Base-by-base conservation (phyloP, 2,888 invertebrate genomes). In the Chymomyza procnemis region DNA sequence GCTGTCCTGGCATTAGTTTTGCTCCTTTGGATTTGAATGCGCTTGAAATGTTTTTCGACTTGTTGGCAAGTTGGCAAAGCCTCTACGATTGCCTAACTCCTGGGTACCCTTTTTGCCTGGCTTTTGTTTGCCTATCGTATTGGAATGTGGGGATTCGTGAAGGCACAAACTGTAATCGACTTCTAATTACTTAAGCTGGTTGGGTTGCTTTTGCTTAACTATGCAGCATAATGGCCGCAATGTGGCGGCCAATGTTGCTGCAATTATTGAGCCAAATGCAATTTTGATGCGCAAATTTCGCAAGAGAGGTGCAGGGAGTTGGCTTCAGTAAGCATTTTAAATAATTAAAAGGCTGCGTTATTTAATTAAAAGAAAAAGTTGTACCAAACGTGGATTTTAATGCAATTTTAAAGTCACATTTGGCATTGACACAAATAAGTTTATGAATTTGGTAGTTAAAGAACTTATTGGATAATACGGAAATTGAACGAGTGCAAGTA, bases 101-200 rank as follows among this genome's bases (percentile, higher is more conserved):
- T 9, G 5, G 21, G 16, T 19, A 8, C n/a, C 18, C 50, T 6
- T 19, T 63, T 19, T 63, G 22, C 30, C 18, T 26, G 16, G 54
- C 14, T 30, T 61, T 61, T 60, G 59, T 63, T 41, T 63, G n/a
- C n/a, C 19, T 2, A 50, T 34, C 30, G 34, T 1, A 26, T n/a
- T 26, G 26, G 6, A 46, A 30, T 57, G 14, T 48, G 14, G 47
- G 47, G 30, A 34, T 26, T 5, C 1, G 30, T 14, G 1, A 0
- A 14, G 12, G 30, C 65, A 6, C 26, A 57, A 65, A 65, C 72
- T 72, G 67, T 84, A 83, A 86, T 83, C 87, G 86, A 83, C 76
- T 86, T 81, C 85, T 83, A 86, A 86, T 83, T 83, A 74, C 86
- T 81, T 79, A 75, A 86, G 86, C 81, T 69, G 50, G 68, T 62